A percentile compares a stretch with the other conserved stretches of the same genome.
Conservation (phyloP, 2,797 vertebrate genomes). For the Remorina albescens region DNA sequence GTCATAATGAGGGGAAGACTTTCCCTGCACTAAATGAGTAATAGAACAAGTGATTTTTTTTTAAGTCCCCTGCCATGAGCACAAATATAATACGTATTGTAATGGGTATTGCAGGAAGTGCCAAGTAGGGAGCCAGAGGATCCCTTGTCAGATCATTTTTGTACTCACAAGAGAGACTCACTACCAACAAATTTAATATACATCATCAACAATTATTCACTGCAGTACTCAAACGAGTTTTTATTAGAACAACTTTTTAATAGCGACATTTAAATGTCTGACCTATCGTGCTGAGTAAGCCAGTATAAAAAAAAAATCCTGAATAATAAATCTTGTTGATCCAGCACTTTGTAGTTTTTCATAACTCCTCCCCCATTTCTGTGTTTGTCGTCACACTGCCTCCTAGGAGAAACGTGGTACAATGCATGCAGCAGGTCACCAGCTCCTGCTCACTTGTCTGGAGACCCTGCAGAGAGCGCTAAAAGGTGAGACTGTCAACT, state of each 20-base stretch:
- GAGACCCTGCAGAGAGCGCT: constrained; percentile 97
- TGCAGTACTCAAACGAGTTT: constrained; percentile 1
- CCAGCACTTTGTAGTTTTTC: constrained; percentile 23
- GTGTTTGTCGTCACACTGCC: constrained; percentile 1
- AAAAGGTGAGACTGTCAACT: constrained; percentile 87
- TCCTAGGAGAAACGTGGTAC: constrained; percentile 93
- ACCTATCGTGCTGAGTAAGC: constrained; percentile 4
- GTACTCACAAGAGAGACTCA: neutral
- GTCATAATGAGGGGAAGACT: neutral
- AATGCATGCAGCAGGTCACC: constrained; percentile 93
- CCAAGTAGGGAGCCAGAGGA: neutral
- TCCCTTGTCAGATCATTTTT: neutral
- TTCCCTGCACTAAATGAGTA: neutral
- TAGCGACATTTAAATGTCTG: constrained; percentile 38
- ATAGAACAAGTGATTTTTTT: neutral
- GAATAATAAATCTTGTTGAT: constrained; percentile 31
- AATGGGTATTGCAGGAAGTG: neutral
- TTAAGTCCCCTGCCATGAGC: neutral
- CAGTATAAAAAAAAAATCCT: constrained; percentile 15
- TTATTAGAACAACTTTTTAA: constrained; percentile 4
- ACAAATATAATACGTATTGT: neutral
- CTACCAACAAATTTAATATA: neutral
- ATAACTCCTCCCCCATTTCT: constrained; percentile 1
- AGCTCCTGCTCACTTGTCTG: constrained; percentile 94
- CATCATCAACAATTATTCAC: constrained; percentile 23